Evolutionary conservation across 2,888 invertebrate genomes (phyloP).

Genomic region (Drosophila affinis): DNA sequence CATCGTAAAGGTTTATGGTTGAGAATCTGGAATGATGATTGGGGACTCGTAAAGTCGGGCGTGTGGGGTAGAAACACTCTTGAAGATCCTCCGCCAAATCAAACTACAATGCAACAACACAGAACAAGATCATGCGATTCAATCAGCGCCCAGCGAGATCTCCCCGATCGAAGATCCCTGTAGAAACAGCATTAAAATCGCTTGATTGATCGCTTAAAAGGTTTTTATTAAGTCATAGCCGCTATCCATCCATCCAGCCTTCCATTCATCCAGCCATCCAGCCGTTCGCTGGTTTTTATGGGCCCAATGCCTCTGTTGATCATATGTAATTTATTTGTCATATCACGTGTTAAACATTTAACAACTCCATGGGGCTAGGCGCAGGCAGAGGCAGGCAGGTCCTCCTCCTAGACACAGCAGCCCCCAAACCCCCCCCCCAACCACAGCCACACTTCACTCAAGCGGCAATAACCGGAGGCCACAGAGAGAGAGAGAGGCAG

Average conservation of each 20-base stretch:
- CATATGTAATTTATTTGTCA: slow-evolving; percentile 83
- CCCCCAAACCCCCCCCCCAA: background rate
- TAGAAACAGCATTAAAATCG: slow-evolving; percentile 58
- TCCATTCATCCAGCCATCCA: slow-evolving; percentile 8
- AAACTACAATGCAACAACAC: background rate
- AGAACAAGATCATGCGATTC: background rate
- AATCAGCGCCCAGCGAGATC: slow-evolving; percentile 1
- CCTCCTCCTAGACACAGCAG: background rate
- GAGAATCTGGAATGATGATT: background rate
- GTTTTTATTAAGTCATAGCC: slow-evolving; percentile 77
- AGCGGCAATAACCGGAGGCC: slow-evolving; percentile 50
- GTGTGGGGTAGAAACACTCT: too few species aligned
- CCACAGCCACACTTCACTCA: slow-evolving; percentile 3
- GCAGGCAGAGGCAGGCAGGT: slow-evolving; percentile 25
- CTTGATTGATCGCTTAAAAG: slow-evolving; percentile 75
- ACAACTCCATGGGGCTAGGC: slow-evolving; percentile 76
- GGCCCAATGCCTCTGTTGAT: slow-evolving; percentile 61
- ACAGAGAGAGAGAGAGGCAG: background rate
- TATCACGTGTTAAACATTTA: slow-evolving; percentile 83
- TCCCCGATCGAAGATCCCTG: slow-evolving; percentile 28
- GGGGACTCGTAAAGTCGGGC: background rate
- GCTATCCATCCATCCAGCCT: background rate
- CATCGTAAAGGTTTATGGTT: slow-evolving; percentile 25
- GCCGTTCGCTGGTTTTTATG: slow-evolving; percentile 14
- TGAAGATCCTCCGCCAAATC: too few species aligned